phyloP scores from a whole-genome alignment of 2,113 vertebrate species.

The Zapornia atra region DNA sequence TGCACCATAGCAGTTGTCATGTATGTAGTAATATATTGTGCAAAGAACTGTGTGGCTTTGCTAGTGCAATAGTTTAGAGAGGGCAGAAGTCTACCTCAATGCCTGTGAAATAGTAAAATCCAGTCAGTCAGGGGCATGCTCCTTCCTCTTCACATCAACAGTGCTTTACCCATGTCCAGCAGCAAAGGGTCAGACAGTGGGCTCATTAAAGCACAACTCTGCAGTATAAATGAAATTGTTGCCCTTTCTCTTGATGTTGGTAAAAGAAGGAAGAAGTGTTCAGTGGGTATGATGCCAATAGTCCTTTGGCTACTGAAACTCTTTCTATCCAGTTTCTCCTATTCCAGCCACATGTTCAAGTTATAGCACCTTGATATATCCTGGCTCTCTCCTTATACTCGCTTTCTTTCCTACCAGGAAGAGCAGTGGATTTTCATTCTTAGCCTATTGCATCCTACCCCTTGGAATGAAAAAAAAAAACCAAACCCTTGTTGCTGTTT shows the following conservation, averaged over 20 bases:
- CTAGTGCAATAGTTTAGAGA: not conserved
- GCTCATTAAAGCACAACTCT: not conserved
- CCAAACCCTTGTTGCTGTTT: not conserved
- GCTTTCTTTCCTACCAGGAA: not conserved
- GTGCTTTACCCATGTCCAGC: not conserved
- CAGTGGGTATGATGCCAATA: not conserved
- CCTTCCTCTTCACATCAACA: not conserved
- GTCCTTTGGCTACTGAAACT: not conserved
- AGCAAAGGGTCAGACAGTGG: constrained; percentile 7
- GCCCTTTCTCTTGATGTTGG: not conserved
- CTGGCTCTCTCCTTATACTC: not conserved
- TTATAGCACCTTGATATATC: not conserved
- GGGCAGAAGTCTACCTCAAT: not conserved
- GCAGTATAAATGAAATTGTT: not conserved
- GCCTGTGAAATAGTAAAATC: not conserved
- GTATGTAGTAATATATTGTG: not conserved
- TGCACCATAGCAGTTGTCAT: not conserved
- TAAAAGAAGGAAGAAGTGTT: not conserved
- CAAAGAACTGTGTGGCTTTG: not conserved
- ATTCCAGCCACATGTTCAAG: not conserved
- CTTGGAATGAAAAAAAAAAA: not conserved
- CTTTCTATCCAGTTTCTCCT: not conserved
- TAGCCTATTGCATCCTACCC: not conserved
- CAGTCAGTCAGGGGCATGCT: not conserved
- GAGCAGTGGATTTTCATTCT: not conserved